Conservation (phyloP, 2,113 vertebrate genomes). For the Podarcis raffonei region DNA sequence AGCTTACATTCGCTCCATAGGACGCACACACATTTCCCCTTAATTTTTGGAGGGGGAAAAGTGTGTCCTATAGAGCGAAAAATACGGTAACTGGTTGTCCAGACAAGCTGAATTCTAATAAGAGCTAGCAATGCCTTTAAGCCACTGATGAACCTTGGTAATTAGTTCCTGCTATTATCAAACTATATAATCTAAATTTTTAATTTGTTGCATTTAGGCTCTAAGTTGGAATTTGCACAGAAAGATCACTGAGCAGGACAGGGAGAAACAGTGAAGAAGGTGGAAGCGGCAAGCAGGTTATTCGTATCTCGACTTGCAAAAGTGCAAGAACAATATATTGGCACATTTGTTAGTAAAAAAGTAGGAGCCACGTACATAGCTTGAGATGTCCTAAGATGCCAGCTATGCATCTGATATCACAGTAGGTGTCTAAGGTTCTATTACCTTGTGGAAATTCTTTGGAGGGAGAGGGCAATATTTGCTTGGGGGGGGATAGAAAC, state of each 20-base stretch:
- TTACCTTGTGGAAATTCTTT: not conserved
- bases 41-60: too few species aligned
- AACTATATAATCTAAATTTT: not conserved
- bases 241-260: not conserved
- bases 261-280: not conserved
- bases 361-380: not conserved
- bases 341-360: not conserved
- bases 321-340: not conserved
- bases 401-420: not conserved
- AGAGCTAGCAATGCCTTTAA: not conserved
- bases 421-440: not conserved
- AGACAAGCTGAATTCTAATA: not conserved
- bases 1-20: too few species aligned
- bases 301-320: not conserved
- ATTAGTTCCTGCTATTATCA: not conserved
- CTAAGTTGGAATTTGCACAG: not conserved
- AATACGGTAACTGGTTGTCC: not conserved
- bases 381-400: not conserved
- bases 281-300: accelerated
- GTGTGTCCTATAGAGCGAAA: too few species aligned
- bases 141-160: not conserved
- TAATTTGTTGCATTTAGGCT: not conserved
- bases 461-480: not conserved
- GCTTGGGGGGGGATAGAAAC: not conserved
- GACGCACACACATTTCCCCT: too few species aligned